Percentiles rank a stretch among this genome's conserved stretches.
phyloP scores from a whole-genome alignment of 2,113 vertebrate genomes.

The Marmota monax region DNA sequence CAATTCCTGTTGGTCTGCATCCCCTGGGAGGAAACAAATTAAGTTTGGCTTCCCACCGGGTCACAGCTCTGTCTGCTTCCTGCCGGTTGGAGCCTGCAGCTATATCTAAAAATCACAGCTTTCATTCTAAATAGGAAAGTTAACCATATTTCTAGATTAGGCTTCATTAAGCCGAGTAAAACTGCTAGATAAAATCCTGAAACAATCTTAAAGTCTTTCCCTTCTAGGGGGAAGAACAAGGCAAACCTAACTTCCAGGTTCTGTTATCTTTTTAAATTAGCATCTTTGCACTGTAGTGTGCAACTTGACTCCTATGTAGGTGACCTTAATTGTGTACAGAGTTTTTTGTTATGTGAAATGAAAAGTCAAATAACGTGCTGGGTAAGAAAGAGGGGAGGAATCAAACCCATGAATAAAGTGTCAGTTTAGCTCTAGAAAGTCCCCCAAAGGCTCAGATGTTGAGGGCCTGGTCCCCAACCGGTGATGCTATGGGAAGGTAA shows the following conservation, averaged over 20 bases:
- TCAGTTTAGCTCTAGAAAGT: too few relatives aligned
- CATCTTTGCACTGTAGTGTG: background rate
- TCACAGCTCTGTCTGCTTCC: background rate
- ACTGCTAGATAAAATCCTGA: slow-evolving; percentile 43
- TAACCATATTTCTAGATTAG: background rate
- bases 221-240: background rate
- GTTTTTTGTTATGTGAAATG: background rate
- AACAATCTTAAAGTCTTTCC: slow-evolving; percentile 6
- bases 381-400: background rate
- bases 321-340: background rate
- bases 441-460: too few relatives aligned
- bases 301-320: background rate
- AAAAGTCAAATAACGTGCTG: background rate
- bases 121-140: background rate
- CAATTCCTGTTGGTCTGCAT: background rate
- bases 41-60: slow-evolving; percentile 20
- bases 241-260: background rate
- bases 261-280: background rate
- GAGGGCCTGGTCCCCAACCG: background rate
- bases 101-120: background rate
- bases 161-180: slow-evolving; percentile 39
- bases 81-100: background rate
- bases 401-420: background rate
- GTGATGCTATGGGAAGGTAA: background rate
- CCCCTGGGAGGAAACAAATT: slow-evolving; percentile 63